Percentiles rank a stretch among this genome's conserved stretches.
phyloP scores from a whole-genome alignment of 2,888 invertebrate species.

The Perdita meconis region DNA sequence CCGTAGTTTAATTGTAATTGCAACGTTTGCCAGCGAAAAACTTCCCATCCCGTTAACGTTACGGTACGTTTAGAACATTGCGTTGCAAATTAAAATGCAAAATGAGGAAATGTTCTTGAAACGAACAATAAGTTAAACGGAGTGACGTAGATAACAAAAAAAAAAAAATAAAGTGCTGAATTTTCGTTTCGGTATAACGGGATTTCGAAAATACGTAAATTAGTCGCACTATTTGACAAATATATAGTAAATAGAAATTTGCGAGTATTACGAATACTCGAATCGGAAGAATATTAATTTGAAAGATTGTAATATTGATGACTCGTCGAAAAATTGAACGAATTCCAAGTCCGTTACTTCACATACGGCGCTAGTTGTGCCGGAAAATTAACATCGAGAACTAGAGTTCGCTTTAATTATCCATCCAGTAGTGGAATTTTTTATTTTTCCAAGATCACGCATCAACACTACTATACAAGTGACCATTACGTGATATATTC shows the following conservation, averaged over 20 bases:
- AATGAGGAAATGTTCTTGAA: too few species aligned
- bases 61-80: too few species aligned
- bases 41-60: too few species aligned
- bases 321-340: not conserved
- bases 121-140: too few species aligned
- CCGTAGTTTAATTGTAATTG: too few species aligned
- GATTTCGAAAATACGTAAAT: not conserved
- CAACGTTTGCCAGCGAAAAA: too few species aligned
- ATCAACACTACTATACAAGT: not conserved
- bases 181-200: too few species aligned
- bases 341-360: not conserved
- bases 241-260: not conserved
- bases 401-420: not conserved
- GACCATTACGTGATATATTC: conserved; percentile 15
- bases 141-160: too few species aligned
- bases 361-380: not conserved
- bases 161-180: too few species aligned
- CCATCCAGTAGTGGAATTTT: not conserved
- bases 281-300: not conserved
- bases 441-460: conserved; percentile 1
- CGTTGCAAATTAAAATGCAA: too few species aligned
- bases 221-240: not conserved
- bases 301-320: not conserved
- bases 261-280: not conserved
- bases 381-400: not conserved